Base-by-base conservation (phyloP, 2,113 vertebrate genomes). In the Eleginops maclovinus region DNA sequence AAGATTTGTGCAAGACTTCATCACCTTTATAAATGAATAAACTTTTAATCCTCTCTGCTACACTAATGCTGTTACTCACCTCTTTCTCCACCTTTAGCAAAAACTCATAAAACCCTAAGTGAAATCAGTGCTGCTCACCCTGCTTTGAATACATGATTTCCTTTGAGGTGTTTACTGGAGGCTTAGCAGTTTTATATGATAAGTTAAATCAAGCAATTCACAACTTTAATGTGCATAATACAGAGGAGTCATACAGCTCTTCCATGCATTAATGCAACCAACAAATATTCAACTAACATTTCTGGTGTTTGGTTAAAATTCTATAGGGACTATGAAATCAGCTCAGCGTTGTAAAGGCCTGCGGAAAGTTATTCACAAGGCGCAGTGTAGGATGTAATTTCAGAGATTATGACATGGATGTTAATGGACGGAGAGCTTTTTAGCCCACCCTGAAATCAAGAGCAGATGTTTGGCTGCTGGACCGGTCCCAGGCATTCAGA, bases 391-490 rank as follows among this genome's bases (percentile, higher is more conserved):
- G 79, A 78, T 88, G 68, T 69, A 80, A 86, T 89, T 87, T 81
- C 75, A 79, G 80, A 88, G 88, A 91, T 91, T 92, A 87, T 75
- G 90, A 89, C 83, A 81, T 81, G 80, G 88, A 89, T 87, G 87
- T 84, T 91, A 91, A 92, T 88, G 88, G 79, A 87, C 61, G 49
- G 49, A 75, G 84, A 90, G 79, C 81, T 94, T 91, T 36, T 89
- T 67, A 81, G 92, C 85, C 88, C 81, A 59, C 83, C 75, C 83
- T 84, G 82, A 87, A 91, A 93, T 92, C 75, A 82, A 62, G 82
- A 93, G 84, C 93, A 94, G 93, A 93, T 94, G 92, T 90, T 86
- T 81, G 85, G 78, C 88, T 68, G 64, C 72, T 63, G 70, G 80
- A 90, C 68, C 49, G 21, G 79, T 88, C 64, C 14, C 75, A 75